phyloP scores from a whole-genome alignment of 2,113 vertebrate species.

The Albula goreensis region DNA sequence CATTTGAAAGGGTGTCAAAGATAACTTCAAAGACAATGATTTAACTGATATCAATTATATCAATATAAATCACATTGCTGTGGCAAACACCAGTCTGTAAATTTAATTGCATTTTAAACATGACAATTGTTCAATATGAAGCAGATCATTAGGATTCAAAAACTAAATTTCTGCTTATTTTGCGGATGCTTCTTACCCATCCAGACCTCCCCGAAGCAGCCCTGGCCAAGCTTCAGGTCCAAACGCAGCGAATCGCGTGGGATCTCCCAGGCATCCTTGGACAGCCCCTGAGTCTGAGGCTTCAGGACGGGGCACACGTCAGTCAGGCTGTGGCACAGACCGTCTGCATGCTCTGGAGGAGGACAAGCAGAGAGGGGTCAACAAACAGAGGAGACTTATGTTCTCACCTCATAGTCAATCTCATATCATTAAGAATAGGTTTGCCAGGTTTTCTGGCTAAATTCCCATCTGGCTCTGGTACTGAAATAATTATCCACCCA shows the following conservation, averaged over 20 bases:
- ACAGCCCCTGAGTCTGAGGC: conserved; percentile 94
- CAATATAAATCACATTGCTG: too few relatives aligned
- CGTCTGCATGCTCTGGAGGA: conserved; percentile 83
- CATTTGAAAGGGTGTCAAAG: too few relatives aligned
- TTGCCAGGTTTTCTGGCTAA: background rate
- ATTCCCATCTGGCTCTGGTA: background rate
- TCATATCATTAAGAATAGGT: background rate
- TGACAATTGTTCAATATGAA: too few relatives aligned
- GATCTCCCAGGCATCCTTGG: conserved; percentile 96
- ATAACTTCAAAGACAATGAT: too few relatives aligned
- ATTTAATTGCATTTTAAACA: too few relatives aligned
- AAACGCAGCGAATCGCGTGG: conserved; percentile 87
- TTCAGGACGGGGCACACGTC: conserved; percentile 89
- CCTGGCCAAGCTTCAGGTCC: conserved; percentile 95
- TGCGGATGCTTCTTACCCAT: conserved; percentile 78
- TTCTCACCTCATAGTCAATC: background rate
- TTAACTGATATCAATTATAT: too few relatives aligned
- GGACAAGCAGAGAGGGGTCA: too few relatives aligned
- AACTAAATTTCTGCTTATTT: too few relatives aligned
- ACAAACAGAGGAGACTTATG: background rate
- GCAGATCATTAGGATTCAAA: too few relatives aligned
- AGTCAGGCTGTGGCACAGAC: conserved; percentile 89
- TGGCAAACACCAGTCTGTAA: too few relatives aligned
- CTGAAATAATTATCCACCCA: background rate
- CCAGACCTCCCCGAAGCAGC: conserved; percentile 98